phyloP scores from a whole-genome alignment of 1,140 invertebrate species.

The Mizuhopecten yessoensis region DNA sequence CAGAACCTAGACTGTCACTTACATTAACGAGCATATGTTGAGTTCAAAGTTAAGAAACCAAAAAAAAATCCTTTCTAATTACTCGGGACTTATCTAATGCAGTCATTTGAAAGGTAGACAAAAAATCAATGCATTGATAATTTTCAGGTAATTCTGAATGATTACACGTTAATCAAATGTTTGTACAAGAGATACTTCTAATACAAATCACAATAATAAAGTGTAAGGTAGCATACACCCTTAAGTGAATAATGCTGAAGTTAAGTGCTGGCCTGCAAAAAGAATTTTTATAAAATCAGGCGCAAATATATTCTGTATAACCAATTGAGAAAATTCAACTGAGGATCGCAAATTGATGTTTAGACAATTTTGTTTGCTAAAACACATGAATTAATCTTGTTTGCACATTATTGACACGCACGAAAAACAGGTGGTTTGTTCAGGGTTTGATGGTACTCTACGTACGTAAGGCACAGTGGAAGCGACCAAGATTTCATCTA shows the following conservation, averaged over 20 bases:
- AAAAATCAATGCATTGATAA: too few relatives aligned
- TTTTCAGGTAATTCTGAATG: neutral
- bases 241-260: neutral
- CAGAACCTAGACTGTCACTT: too few relatives aligned
- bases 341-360: slow-evolving; percentile 6
- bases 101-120: too few relatives aligned
- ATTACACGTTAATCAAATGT: neutral
- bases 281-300: neutral
- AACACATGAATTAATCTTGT: slow-evolving; percentile 18
- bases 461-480: neutral
- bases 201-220: too few relatives aligned
- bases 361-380: neutral
- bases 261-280: neutral
- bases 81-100: too few relatives aligned
- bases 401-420: neutral
- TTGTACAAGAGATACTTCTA: too few relatives aligned
- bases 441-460: neutral
- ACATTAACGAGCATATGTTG: too few relatives aligned
- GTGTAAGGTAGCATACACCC: too few relatives aligned
- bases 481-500: neutral
- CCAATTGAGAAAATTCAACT: neutral
- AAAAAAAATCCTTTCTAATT: too few relatives aligned
- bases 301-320: neutral
- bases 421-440: neutral
- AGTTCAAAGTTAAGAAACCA: too few relatives aligned